Evolutionary conservation across 2,888 invertebrate species (phyloP).

Genomic region (Belgica antarctica): DNA sequence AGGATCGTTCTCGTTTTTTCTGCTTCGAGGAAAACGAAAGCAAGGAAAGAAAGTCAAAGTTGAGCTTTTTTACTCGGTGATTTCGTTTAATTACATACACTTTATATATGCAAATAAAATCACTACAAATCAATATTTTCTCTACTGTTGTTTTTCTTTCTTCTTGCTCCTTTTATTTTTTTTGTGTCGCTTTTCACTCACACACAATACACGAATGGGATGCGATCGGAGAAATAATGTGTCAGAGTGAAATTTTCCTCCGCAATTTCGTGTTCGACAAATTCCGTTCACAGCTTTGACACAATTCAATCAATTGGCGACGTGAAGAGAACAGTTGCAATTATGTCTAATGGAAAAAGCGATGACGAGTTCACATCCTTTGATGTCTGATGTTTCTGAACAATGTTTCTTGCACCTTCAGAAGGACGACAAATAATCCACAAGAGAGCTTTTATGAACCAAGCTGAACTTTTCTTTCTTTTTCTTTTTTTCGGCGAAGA

Average conservation of each 20-base stretch:
- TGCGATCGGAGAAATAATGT: constrained; percentile 24
- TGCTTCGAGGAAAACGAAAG: no score
- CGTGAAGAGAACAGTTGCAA: constrained; percentile 17
- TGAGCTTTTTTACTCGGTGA: not conserved
- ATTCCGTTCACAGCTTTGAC: constrained; percentile 16
- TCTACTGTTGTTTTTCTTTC: constrained; percentile 24
- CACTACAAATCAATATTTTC: constrained; percentile 32
- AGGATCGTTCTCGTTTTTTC: constrained; percentile 3
- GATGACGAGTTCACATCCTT: not conserved
- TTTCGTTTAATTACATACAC: constrained; percentile 23
- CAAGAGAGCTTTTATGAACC: no score
- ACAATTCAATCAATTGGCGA: constrained; percentile 8
- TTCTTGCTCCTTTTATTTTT: not conserved
- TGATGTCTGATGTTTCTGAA: not conserved
- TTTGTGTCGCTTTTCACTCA: constrained; percentile 15
- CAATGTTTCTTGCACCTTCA: constrained; percentile 4
- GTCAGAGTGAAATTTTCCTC: constrained; percentile 23
- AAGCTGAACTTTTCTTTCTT: no score
- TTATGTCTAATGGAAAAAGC: not conserved
- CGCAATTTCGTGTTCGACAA: constrained; percentile 1
- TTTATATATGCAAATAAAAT: constrained; percentile 23
- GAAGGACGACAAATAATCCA: no score
- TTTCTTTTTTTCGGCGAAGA: not conserved
- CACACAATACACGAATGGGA: constrained; percentile 20
- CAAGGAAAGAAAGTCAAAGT: not conserved